Percentiles rank a stretch among this genome's conserved stretches.
These are phyloP conservation scores for Tapera naevia DNA, from an alignment of 2,797 vertebrate species.

Conservation along the genomic window DNA sequence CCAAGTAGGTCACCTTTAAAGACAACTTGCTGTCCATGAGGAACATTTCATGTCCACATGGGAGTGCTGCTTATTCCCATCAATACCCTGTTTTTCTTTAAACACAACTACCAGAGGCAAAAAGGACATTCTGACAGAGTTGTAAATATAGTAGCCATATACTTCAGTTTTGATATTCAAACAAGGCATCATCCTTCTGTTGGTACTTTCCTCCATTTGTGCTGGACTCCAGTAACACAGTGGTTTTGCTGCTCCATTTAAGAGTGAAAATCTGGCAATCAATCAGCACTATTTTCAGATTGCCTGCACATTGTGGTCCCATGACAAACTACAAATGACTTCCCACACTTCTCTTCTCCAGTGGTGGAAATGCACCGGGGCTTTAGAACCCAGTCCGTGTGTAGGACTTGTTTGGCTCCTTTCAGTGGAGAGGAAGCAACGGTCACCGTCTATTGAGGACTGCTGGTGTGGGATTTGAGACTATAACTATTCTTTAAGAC, in stretches of 20 bases:
- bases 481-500: background rate
- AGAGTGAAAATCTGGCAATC: background rate
- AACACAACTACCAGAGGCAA: conserved; percentile 67
- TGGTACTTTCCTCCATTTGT: background rate
- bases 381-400: background rate
- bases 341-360: background rate
- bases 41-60: background rate
- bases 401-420: background rate
- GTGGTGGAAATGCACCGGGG: background rate
- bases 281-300: background rate
- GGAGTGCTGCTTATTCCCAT: background rate
- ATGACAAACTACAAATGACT: background rate
- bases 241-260: background rate
- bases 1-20: conserved; percentile 68
- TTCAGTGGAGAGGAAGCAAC: background rate
- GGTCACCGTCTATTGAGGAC: background rate
- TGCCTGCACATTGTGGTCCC: background rate
- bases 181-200: background rate
- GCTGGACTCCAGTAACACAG: background rate
- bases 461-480: background rate
- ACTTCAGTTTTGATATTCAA: background rate
- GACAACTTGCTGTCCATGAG: background rate
- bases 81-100: background rate
- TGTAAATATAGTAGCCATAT: conserved; percentile 77
- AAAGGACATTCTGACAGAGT: conserved; percentile 72